A percentile compares a stretch with the other conserved stretches of the same genome.
These are phyloP conservation scores for Ichneumon xanthorius DNA, from an alignment of 2,888 invertebrate species.

Conservation along the genomic window DNA sequence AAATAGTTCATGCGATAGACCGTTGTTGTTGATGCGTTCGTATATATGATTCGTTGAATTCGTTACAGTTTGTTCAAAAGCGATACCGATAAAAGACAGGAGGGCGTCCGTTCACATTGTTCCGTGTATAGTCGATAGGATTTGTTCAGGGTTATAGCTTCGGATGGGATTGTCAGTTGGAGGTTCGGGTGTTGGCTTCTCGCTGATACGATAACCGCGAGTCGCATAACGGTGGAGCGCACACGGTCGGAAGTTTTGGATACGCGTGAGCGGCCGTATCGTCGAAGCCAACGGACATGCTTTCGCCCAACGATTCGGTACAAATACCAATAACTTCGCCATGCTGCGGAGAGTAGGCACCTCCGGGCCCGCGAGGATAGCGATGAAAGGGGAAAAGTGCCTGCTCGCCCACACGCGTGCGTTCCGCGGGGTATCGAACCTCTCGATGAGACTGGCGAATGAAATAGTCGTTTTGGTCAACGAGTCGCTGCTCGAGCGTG, in stretches of 20 bases:
- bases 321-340: conserved; percentile 1
- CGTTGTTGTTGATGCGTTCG: neutral
- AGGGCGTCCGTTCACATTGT: neutral
- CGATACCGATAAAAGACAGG: neutral
- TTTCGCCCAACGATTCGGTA: conserved; percentile 10
- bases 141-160: conserved; percentile 1
- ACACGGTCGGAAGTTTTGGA: conserved; percentile 5
- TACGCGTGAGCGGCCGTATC: conserved; percentile 30
- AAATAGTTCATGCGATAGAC: neutral
- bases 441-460: conserved; percentile 47
- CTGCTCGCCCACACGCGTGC: neutral
- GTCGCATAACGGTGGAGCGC: neutral
- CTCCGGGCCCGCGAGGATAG: neutral
- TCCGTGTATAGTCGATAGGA: neutral
- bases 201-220: conserved; percentile 20
- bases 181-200: conserved; percentile 7
- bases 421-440: conserved; percentile 28
- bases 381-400: conserved; percentile 11
- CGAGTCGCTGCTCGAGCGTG: conserved; percentile 70
- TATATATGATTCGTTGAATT: neutral
- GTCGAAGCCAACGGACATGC: conserved; percentile 28
- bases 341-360: neutral
- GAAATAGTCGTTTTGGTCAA: conserved; percentile 70
- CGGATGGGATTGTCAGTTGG: neutral
- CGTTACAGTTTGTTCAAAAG: neutral